Base-by-base conservation (phyloP, 1,140 invertebrate genomes). In the Lanistes nyassanus region DNA sequence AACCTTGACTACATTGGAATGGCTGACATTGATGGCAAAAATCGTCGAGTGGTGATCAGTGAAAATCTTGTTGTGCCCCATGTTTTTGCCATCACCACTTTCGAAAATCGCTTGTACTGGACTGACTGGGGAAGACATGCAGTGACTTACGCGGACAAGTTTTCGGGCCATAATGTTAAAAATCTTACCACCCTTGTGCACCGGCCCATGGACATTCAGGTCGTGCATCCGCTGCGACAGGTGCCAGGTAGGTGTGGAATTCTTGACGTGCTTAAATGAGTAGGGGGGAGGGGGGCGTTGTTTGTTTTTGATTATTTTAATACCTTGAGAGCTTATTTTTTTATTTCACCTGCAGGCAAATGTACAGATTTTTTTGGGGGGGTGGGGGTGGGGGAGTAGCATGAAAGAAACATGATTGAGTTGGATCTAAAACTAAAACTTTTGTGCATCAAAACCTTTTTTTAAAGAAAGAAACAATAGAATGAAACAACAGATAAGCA, bases 21-120 rank as follows among this genome's bases (percentile, higher is more conserved):
- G 96, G 95, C 87, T 6, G 79, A 85, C 58, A 75, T 88, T 42
- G 83, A 88, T 69, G 88, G 88, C 19, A 77, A 66, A 11, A 81
- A 84, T 64, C 75, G 74, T 23, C 72, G 78, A 96, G 96, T 36
- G 92, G 91, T 65, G 88, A 91, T 83, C 79, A 92, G 85, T 87
- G 91, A 31, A 26, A 68, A 84, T 16, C 72, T 51, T 31, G 55
- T 64, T 51, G 75, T 86, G 31, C 82, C 98, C 71, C 98, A 98
- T 92, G 96, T 97, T 6, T 98, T 98, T 88, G 96, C 96, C 0
- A 95, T 99, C 6, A 97, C 96, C 0, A 94, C 98, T 0, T 95
- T 94, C 88, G 92, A 94, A 42, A 93, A 95, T 83, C 97, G 96
- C 84, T 97, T 99, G 72, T 99, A 98, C 87, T 98, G 98, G 97